Conservation (phyloP, 2,888 invertebrate genomes). For the Drosophila hawaiiensis region DNA sequence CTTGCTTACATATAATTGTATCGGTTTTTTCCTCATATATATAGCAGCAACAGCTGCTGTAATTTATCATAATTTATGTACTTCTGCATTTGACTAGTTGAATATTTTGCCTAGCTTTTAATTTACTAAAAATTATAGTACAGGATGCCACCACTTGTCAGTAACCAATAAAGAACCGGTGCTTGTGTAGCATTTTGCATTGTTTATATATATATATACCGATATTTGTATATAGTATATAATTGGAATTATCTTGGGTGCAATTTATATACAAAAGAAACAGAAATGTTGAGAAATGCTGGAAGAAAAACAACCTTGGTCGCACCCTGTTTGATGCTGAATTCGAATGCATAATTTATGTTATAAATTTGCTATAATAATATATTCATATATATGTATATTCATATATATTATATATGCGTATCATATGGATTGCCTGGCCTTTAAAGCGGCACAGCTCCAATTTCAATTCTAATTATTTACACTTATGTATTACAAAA, state of each 20-base stretch:
- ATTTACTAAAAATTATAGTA: slow-evolving; percentile 67
- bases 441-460: slow-evolving; percentile 32
- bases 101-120: slow-evolving; percentile 57
- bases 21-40: slow-evolving; percentile 9
- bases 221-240: slow-evolving; percentile 11
- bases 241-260: slow-evolving; percentile 36
- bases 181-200: slow-evolving; percentile 56
- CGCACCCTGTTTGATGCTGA: slow-evolving; percentile 35
- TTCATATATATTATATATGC: slow-evolving; percentile 4
- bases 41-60: slow-evolving; percentile 35
- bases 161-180: slow-evolving; percentile 50
- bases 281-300: slow-evolving; percentile 29
- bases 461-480: slow-evolving; percentile 40
- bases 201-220: slow-evolving; percentile 12
- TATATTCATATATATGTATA: neutral
- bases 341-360: slow-evolving; percentile 15
- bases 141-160: slow-evolving; percentile 52
- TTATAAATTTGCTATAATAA: slow-evolving; percentile 38
- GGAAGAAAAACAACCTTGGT: slow-evolving; percentile 36
- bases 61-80: slow-evolving; percentile 24
- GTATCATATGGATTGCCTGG: slow-evolving; percentile 12
- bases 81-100: slow-evolving; percentile 53
- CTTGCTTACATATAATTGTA: slow-evolving; percentile 47
- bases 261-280: slow-evolving; percentile 53
- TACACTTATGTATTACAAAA: slow-evolving; percentile 63